Evolutionary conservation across 2,113 vertebrate genomes (phyloP).

Genomic region (Syngnathoides biaculeatus): DNA sequence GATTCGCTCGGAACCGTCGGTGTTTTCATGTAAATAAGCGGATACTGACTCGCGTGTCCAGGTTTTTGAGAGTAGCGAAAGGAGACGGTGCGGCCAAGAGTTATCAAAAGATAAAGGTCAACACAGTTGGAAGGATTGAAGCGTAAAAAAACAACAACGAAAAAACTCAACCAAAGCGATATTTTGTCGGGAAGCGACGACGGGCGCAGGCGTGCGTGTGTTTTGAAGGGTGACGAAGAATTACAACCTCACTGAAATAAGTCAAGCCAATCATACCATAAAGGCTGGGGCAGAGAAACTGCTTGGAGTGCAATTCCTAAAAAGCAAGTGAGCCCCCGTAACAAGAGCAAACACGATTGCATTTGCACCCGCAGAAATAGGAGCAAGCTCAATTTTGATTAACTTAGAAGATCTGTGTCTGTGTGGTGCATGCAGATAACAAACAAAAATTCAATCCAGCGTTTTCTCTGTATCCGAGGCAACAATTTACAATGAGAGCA

Average conservation of each 20-base stretch:
- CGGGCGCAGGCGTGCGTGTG: not conserved
- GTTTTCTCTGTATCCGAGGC: no score
- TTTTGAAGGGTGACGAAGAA: not conserved
- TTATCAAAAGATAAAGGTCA: conserved; percentile 3
- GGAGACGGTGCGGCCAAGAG: not conserved
- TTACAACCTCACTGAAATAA: not conserved
- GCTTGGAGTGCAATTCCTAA: no score
- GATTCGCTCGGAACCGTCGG: not conserved
- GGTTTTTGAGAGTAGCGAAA: not conserved
- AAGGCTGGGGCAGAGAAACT: no score
- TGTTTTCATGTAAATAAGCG: not conserved
- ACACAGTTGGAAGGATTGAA: not conserved
- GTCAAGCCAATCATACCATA: no score
- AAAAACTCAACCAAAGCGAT: conserved; percentile 1
- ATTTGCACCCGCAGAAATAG: no score
- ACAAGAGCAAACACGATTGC: no score
- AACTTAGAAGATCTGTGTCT: no score
- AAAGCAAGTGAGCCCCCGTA: no score
- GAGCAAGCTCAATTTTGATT: no score
- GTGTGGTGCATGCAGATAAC: no score
- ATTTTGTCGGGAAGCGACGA: not conserved
- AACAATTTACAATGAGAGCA: no score
- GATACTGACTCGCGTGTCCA: not conserved
- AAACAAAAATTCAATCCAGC: no score
- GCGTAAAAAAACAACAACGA: not conserved